These are phyloP conservation scores for Riparia riparia DNA, from an alignment of 2,113 vertebrate genomes.

Conservation along the genomic window DNA sequence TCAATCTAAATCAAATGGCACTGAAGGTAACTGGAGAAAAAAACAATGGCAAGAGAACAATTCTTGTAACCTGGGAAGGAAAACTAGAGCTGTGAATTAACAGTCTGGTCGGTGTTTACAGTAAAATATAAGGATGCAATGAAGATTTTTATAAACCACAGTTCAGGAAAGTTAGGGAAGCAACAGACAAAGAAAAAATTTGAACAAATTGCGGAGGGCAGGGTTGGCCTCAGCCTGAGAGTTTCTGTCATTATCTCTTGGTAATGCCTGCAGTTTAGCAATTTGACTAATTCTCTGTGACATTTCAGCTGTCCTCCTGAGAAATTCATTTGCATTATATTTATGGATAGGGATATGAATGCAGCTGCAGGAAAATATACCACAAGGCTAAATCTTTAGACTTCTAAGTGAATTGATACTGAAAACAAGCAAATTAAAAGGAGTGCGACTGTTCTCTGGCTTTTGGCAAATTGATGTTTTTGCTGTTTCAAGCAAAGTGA, in stretches of 20 bases:
- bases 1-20: slow-evolving; percentile 8
- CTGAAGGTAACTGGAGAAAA: background rate
- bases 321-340: background rate
- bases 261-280: slow-evolving; percentile 35
- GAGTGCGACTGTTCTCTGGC: background rate
- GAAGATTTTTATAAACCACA: background rate
- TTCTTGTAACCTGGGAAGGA: background rate
- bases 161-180: background rate
- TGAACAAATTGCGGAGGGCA: background rate
- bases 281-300: slow-evolving; percentile 10
- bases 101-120: background rate
- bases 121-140: background rate
- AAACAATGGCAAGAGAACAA: background rate
- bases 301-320: slow-evolving; percentile 10
- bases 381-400: background rate
- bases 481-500: background rate
- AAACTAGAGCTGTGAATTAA: background rate
- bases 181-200: background rate
- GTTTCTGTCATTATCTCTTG: background rate
- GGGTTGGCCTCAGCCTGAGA: background rate
- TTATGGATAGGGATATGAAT: background rate
- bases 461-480: slow-evolving; percentile 21
- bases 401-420: background rate
- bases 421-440: background rate
- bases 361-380: slow-evolving; percentile 1